Percentiles rank a stretch among this genome's conserved stretches.
Conservation (phyloP, 1,140 invertebrate species). For the Plutomurus gul region DNA sequence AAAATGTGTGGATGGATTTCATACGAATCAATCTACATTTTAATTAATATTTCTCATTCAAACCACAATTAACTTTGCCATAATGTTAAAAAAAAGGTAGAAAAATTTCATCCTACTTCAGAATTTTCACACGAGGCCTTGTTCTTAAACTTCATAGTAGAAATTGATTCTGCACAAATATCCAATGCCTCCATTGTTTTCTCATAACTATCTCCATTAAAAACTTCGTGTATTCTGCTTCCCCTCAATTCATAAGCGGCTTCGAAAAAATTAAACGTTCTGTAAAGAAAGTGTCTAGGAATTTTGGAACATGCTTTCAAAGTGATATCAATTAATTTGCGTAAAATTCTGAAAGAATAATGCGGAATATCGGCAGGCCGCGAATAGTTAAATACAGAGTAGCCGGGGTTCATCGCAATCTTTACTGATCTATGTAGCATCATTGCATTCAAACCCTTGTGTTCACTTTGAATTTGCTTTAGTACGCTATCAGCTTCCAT, state of each 20-base stretch:
- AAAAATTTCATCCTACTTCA: background rate
- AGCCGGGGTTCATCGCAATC: background rate
- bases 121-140: background rate
- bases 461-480: background rate
- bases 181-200: background rate
- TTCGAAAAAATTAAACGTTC: constrained; percentile 20
- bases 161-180: background rate
- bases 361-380: background rate
- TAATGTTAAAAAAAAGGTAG: background rate
- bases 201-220: background rate
- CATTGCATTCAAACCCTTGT: background rate
- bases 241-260: constrained; percentile 6
- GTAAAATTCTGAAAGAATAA: background rate
- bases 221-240: background rate
- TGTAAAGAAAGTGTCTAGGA: constrained; percentile 9
- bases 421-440: background rate
- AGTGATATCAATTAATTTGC: background rate
- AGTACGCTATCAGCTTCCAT: too few species aligned
- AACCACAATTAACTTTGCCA: background rate
- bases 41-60: background rate
- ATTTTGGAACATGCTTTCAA: background rate
- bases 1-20: background rate
- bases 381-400: background rate
- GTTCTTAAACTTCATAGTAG: background rate
- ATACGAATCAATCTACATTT: background rate